Evolutionary conservation across 53 echinoderm and acorn worm species (phyloP).

Genomic region (Crossaster papposus): DNA sequence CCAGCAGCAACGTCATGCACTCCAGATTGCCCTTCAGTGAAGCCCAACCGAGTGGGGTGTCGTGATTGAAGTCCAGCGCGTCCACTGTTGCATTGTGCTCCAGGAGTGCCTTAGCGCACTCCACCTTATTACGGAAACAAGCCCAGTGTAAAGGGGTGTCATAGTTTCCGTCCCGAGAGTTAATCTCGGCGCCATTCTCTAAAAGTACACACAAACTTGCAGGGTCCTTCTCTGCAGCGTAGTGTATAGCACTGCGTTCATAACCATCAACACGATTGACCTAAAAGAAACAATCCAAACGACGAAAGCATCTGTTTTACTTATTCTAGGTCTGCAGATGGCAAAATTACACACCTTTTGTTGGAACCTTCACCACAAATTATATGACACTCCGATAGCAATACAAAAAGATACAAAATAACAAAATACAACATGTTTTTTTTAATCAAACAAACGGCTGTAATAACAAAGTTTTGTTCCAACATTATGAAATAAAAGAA

Average conservation of each 20-base stretch:
- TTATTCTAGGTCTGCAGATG: too few species aligned
- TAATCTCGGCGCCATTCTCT: conserved; percentile 73
- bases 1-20: conserved; percentile 74
- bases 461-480: too few species aligned
- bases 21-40: conserved; percentile 85
- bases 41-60: conserved; percentile 92
- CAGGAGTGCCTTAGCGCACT: conserved; percentile 75
- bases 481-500: too few species aligned
- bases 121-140: conserved; percentile 79
- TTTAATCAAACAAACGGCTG: too few species aligned
- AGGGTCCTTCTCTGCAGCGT: conserved; percentile 83
- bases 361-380: too few species aligned
- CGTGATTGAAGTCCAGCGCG: conserved; percentile 78
- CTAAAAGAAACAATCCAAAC: conserved; percentile 34
- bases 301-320: too few species aligned
- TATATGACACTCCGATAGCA: too few species aligned
- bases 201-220: conserved; percentile 71
- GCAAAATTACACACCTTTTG: not conserved
- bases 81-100: conserved; percentile 74
- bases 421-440: too few species aligned
- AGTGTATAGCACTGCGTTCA: conserved; percentile 84
- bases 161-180: conserved; percentile 76
- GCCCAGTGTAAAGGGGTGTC: conserved; percentile 96
- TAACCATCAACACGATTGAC: conserved; percentile 93
- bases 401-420: too few species aligned